Conservation (phyloP, 2,888 invertebrate species). For the Microctonus hyperodae region DNA sequence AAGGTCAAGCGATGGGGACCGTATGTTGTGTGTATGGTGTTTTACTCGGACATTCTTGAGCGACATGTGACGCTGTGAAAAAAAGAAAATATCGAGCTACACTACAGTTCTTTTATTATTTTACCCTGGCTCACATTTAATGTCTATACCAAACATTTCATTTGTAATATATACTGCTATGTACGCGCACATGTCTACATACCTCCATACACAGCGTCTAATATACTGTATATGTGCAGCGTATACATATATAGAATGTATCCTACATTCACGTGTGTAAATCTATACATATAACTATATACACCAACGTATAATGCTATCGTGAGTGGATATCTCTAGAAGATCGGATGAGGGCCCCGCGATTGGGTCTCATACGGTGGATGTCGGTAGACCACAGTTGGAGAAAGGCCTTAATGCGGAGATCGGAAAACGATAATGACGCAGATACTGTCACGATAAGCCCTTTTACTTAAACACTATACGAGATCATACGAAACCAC, state of each 20-base stretch:
- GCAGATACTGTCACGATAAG: constrained; percentile 46
- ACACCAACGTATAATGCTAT: constrained; percentile 32
- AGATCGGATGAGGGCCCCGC: constrained; percentile 29
- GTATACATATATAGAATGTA: too few relatives aligned
- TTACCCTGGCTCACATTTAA: constrained; percentile 1
- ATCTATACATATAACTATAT: too few relatives aligned
- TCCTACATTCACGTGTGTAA: too few relatives aligned
- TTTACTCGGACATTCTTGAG: constrained; percentile 33
- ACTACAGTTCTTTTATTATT: constrained; percentile 4
- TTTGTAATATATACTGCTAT: background rate
- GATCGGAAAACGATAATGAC: constrained; percentile 44
- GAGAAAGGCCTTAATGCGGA: constrained; percentile 40
- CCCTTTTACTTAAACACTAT: constrained; percentile 30
- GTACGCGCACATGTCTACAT: constrained; percentile 32
- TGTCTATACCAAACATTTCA: background rate
- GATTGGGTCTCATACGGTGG: constrained; percentile 22
- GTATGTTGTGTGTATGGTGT: constrained; percentile 3
- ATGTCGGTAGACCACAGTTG: constrained; percentile 38
- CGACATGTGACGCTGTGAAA: constrained; percentile 38
- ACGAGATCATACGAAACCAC: constrained; percentile 5
- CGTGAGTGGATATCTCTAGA: constrained; percentile 35
- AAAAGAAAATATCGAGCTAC: constrained; percentile 11
- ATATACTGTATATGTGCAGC: too few relatives aligned
- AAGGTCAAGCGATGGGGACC: constrained; percentile 12
- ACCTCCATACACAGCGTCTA: background rate